phyloP scores from a whole-genome alignment of 2,797 vertebrate species.

The Sitta carolinensis region DNA sequence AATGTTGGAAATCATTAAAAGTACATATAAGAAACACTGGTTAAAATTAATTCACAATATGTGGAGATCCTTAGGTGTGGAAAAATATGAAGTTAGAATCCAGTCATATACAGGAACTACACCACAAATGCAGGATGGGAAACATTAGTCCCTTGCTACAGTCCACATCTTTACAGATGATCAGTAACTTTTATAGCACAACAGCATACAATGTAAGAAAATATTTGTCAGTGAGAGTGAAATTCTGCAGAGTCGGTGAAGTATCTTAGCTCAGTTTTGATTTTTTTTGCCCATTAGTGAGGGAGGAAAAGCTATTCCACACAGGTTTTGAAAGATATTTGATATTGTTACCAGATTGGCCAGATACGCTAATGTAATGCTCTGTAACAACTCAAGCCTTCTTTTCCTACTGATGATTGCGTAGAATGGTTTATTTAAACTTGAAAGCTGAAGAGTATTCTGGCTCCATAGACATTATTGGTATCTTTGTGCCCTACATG shows the following conservation, averaged over 20 bases:
- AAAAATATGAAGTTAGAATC: not conserved
- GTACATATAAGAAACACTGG: not conserved
- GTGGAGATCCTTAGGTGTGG: not conserved
- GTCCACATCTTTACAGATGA: not conserved
- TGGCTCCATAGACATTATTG: slow-evolving; percentile 11
- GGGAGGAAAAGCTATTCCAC: slow-evolving; percentile 34
- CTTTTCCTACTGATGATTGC: not conserved
- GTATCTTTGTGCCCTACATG: not conserved
- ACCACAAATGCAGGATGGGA: not conserved
- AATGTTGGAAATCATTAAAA: not conserved
- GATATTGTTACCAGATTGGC: slow-evolving; percentile 5
- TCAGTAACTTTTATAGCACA: not conserved
- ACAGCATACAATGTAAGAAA: not conserved
- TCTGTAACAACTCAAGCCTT: not conserved
- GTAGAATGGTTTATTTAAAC: slow-evolving; percentile 54
- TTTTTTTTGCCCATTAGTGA: slow-evolving; percentile 18
- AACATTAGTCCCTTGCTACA: not conserved
- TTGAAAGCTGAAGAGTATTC: slow-evolving; percentile 39
- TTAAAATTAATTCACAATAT: not conserved
- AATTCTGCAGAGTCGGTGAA: not conserved
- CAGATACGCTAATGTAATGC: not conserved
- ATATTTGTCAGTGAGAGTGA: slow-evolving; percentile 18
- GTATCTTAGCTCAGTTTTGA: not conserved
- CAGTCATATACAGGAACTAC: not conserved
- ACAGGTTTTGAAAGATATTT: slow-evolving; percentile 30